A percentile compares a stretch with the other conserved stretches of the same genome.
Evolutionary conservation across 2,888 invertebrate species (phyloP).

Genomic region (Cantharis rustica): DNA sequence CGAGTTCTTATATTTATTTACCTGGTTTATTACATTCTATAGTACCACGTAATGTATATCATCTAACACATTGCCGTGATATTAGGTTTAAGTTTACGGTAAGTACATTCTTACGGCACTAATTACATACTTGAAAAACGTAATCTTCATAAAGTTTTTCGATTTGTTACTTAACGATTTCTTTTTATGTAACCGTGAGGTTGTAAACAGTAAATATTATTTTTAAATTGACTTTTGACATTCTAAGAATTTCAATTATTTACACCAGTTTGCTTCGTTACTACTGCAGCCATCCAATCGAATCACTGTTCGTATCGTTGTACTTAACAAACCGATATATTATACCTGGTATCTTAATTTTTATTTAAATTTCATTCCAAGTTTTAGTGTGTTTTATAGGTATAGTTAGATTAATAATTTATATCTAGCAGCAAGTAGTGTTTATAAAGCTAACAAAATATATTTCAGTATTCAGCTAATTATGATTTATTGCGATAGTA

Average conservation of each 20-base stretch:
- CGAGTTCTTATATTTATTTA: background rate
- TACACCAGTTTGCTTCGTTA: background rate
- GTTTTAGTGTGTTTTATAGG: background rate
- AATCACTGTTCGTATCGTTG: background rate
- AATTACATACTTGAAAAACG: background rate
- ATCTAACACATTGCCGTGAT: background rate
- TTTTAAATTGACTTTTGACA: background rate
- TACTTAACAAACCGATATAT: background rate
- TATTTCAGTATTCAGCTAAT: background rate
- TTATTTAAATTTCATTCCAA: background rate
- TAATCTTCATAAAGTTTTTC: background rate
- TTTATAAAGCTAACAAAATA: background rate
- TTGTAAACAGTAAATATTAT: background rate
- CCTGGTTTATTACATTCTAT: background rate
- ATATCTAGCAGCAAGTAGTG: background rate
- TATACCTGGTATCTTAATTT: background rate
- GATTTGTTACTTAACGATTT: background rate
- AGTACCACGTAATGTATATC: background rate
- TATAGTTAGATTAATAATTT: background rate
- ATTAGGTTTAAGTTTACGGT: background rate
- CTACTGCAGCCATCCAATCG: background rate
- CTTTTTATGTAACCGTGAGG: background rate
- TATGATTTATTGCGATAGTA: background rate
- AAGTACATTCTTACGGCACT: background rate
- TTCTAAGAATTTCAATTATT: background rate